Evolutionary conservation across 2,113 vertebrate genomes (phyloP), one percentile per base, ranked within the genome.

Genomic region (Cyprinodon brontotheroides): DNA sequence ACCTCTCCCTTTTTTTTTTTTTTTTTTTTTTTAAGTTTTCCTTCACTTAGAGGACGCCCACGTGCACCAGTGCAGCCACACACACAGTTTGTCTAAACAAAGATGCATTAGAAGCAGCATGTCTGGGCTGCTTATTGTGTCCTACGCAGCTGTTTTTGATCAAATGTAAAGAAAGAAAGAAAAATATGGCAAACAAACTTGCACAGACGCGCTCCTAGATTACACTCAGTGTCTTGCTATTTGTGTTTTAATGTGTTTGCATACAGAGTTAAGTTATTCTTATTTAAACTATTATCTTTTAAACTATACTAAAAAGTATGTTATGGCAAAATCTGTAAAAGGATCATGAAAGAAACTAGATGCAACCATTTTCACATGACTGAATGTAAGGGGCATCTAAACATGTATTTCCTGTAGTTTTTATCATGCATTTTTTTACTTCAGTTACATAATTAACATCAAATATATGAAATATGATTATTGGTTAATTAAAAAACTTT

Each of bases 1-100:
- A 92, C 89, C 87, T 89, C 83, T 74, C 84, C 84, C 29, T 79
- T 15, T 15, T 10, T 73, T 70, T 66, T 63, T 85, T 73, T 70
- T 66, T 63, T 85, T 78, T 38, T 41, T 47, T 20, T 53, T 53
- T 41, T 37, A 36, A 41, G 0, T 71, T 37, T 47, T 64, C 50
- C 81, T 67, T 66, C 43, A 61, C 68, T 84, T 68, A 2, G 53
- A 75, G 82, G 65, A 82, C 29, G n/a, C 75, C 65, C 81, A 82
- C 70, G 47, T 78, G 61, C 75, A 74, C 72, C 61, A 53, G 60
- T 13, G 11, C 15, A 53, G 8, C 39, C 68, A 22, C 70, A 65
- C 65, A 20, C 57, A 57, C 0, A 4, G 15, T 84, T 77, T 61
- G 62, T 72, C 65, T 82, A 77, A 84, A 77, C 85, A 89, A 72